These are phyloP conservation scores for Tethya wilhelma DNA, from an alignment of 37 sponge, comb jelly and placozoan genomes.

Conservation along the genomic window DNA sequence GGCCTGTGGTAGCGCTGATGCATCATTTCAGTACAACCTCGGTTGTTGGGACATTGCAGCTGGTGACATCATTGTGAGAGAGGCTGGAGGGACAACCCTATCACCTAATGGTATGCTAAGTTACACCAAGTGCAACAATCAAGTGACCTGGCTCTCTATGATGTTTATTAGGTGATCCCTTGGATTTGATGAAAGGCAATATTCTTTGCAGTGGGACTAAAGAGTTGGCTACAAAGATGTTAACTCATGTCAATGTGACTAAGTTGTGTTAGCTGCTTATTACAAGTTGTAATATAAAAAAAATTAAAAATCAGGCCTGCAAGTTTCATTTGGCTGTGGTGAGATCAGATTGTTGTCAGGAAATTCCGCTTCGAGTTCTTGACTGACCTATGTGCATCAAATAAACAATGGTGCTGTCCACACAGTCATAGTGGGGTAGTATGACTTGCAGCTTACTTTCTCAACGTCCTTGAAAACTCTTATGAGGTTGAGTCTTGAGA, in stretches of 20 bases:
- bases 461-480: slow-evolving; percentile 72
- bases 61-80: slow-evolving; percentile 81
- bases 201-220: slow-evolving; percentile 61
- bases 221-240: slow-evolving; percentile 62
- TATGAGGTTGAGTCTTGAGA: slow-evolving; percentile 61
- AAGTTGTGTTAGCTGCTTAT: too few species aligned
- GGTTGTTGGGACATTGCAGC: slow-evolving; percentile 99
- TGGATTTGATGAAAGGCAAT: slow-evolving; percentile 87
- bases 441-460: too few species aligned
- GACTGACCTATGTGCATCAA: slow-evolving; percentile 67
- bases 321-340: slow-evolving; percentile 69
- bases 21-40: slow-evolving; percentile 84
- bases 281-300: too few species aligned
- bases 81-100: slow-evolving; percentile 93
- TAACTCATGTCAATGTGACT: too few species aligned
- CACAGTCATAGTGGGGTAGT: too few species aligned
- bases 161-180: slow-evolving; percentile 78
- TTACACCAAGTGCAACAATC: too few species aligned
- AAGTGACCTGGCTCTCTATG: too few species aligned
- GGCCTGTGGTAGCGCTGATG: slow-evolving; percentile 76
- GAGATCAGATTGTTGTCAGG: slow-evolving; percentile 65
- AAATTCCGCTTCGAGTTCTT: not conserved
- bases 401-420: too few species aligned
- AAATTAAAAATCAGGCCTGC: slow-evolving; percentile 68
- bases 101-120: slow-evolving; percentile 71